Percentiles rank a stretch among this genome's conserved stretches.
Conservation (phyloP, 2,888 invertebrate genomes). For the Tachina fera region DNA sequence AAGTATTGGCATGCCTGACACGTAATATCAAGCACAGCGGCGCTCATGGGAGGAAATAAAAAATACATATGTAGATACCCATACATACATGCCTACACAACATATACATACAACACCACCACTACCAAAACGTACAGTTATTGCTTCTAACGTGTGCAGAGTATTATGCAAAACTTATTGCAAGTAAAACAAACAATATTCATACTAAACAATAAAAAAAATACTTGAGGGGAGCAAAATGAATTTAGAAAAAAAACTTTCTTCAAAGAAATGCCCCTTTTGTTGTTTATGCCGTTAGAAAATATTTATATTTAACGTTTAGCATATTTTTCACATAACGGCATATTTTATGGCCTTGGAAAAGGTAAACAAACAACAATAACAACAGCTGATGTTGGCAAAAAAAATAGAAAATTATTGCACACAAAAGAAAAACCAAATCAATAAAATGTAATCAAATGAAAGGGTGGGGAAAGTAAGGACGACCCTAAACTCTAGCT, state of each 20-base stretch:
- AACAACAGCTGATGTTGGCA: constrained; percentile 62
- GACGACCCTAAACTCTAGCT: too few relatives aligned
- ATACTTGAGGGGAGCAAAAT: not conserved
- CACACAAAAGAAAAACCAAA: constrained; percentile 36
- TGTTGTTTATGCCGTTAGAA: constrained; percentile 8
- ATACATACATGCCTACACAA: not conserved
- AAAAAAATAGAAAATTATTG: constrained; percentile 35
- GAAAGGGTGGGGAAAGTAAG: not conserved
- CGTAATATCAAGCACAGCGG: constrained; percentile 34
- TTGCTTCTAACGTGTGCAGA: constrained; percentile 53
- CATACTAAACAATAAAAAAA: not conserved
- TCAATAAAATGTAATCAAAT: constrained; percentile 25
- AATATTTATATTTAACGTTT: constrained; percentile 39
- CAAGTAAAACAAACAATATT: constrained; percentile 60
- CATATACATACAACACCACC: not conserved
- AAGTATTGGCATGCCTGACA: constrained; percentile 54
- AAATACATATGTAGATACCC: not conserved
- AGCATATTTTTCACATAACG: constrained; percentile 69
- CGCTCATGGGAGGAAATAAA: constrained; percentile 13
- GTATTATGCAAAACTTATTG: constrained; percentile 64
- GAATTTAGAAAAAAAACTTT: constrained; percentile 13
- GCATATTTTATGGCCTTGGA: constrained; percentile 58
- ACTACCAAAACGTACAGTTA: not conserved
- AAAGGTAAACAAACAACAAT: constrained; percentile 64
- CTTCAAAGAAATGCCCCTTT: constrained; percentile 47